Evolutionary conservation across 2,888 invertebrate genomes (phyloP), one percentile per base, ranked within the genome.

Genomic region (Archaeoteleia sp.): DNA sequence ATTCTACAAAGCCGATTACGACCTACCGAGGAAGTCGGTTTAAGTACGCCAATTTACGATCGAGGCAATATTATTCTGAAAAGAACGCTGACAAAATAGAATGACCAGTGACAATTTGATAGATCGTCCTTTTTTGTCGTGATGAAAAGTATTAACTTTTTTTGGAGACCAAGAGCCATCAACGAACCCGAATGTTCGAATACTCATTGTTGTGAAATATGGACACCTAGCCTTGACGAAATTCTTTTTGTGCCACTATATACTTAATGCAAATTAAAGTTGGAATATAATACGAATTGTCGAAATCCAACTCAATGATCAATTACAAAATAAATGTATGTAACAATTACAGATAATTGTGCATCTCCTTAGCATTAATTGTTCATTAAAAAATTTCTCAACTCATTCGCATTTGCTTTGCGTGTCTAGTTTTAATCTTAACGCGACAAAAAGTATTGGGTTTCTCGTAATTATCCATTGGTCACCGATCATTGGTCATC

Each of bases 51-150:
- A 35, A 35, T 61, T 72, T 74, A 67, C 71, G 67, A 60, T 74
- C 10, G 10, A 10, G 12, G 9, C 6, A 10, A 2, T 20, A 5
- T 2, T 20, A 20, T 20, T 20, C 20, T 5, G 20, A 20, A 20
- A 5, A 20, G 20, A 20, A 5, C 2, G 5, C 20, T 20, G 20
- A 20, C 20, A 20, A 73, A 78, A 78, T 75, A 76, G 76, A 74
- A 75, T 74, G 76, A 60, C 72, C 71, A 78, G 78, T 79, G 82
- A 83, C 82, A 81, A 82, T 83, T 82, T 83, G 82, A 83, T 82
- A 81, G 78, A 83, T 83, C 54, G 76, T 67, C 60, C 39, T 74
- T 75, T 74, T 71, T 73, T 66, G 60, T 70, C 58, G 61, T 35
- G 37, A 30, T 48, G 42, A 58, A 37, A 17, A 34, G 2, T 34